These are phyloP conservation scores for Takifugu flavidus DNA, from an alignment of 2,113 vertebrate species.

Conservation along the genomic window DNA sequence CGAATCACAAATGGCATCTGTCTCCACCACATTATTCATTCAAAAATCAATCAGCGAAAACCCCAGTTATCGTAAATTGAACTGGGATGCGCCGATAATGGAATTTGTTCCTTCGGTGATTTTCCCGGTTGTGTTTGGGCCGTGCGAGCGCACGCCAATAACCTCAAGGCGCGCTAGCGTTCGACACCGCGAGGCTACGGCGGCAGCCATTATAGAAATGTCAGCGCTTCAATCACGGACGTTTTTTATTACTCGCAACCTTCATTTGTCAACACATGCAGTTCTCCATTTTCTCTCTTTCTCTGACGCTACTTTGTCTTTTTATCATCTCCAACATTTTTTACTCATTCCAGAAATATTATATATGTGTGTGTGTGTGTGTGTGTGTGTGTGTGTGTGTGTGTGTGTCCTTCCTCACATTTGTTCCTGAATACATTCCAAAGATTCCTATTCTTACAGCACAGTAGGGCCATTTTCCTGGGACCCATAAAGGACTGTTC, in stretches of 20 bases:
- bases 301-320: constrained; percentile 2
- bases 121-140: constrained; percentile 12
- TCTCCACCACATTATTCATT: constrained; percentile 33
- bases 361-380: no score
- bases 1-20: constrained; percentile 18
- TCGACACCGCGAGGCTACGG: not conserved
- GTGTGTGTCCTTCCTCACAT: no score
- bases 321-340: constrained; percentile 3
- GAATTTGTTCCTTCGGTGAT: constrained; percentile 36
- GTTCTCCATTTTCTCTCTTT: not conserved
- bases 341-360: no score
- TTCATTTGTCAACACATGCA: no score
- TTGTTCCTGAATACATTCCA: no score
- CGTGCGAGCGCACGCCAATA: no score
- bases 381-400: no score
- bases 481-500: no score
- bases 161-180: no score
- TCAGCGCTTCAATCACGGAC: constrained; percentile 11
- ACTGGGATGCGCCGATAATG: constrained; percentile 34
- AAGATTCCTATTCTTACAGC: no score
- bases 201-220: constrained; percentile 12
- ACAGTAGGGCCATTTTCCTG: no score
- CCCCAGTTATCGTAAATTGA: constrained; percentile 53
- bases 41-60: constrained; percentile 34
- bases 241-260: no score